Conservation (phyloP, 1,140 invertebrate species). For the Coptotermes formosanus region DNA sequence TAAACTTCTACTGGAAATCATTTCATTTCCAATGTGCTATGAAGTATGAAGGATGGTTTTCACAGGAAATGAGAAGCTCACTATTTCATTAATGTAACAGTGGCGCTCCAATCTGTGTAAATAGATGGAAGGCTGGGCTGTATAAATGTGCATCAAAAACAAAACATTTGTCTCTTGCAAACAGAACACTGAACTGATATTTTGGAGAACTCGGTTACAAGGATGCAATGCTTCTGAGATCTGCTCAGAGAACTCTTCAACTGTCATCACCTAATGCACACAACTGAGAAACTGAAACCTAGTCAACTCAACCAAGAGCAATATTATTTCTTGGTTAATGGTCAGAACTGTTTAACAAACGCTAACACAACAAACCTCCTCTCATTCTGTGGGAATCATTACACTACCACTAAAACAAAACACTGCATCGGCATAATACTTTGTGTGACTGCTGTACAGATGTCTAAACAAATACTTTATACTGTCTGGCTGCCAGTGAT, state of each 20-base stretch:
- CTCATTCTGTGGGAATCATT: not conserved
- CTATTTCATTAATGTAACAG: not conserved
- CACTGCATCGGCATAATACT: not conserved
- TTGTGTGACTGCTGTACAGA: not conserved
- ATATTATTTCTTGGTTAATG: slow-evolving; percentile 26
- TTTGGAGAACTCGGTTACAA: too few relatives aligned
- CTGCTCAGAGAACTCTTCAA: too few relatives aligned
- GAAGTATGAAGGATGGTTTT: not conserved
- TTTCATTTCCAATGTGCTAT: not conserved
- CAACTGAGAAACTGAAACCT: not conserved
- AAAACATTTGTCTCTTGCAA: not conserved
- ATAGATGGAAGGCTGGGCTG: not conserved
- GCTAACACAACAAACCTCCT: not conserved
- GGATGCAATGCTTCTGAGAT: too few relatives aligned
- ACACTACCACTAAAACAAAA: not conserved
- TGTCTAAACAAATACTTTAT: not conserved
- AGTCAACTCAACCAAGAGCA: slow-evolving; percentile 24
- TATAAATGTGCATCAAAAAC: not conserved
- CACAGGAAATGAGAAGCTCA: not conserved
- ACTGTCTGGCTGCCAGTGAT: not conserved
- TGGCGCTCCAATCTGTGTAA: not conserved
- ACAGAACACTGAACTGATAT: too few relatives aligned
- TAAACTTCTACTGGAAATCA: not conserved
- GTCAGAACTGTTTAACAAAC: slow-evolving; percentile 21
- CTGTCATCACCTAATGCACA: not conserved